Conservation (phyloP, 23 tunicate species). For the Trididemnum clinides region DNA sequence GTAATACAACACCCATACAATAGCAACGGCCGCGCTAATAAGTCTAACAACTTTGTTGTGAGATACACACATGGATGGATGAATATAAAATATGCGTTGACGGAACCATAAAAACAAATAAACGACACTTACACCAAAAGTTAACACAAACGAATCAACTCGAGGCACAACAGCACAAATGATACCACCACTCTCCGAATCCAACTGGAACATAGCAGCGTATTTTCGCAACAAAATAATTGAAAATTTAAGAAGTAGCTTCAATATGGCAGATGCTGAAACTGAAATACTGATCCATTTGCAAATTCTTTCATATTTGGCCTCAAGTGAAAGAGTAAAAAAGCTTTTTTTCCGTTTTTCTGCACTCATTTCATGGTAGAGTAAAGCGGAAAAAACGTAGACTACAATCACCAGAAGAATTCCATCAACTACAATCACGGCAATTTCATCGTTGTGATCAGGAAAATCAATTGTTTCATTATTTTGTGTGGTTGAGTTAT, state of each 20-base stretch:
- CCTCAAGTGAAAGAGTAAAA: background rate
- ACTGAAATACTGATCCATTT: background rate
- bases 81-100: conserved; percentile 70
- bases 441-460: too few species aligned
- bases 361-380: background rate
- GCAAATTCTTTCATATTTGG: background rate
- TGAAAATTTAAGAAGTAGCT: background rate
- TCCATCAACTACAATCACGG: too few species aligned
- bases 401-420: background rate
- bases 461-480: too few species aligned
- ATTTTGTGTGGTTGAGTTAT: too few species aligned
- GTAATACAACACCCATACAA: conserved; percentile 52
- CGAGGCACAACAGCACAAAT: background rate
- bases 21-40: conserved; percentile 15
- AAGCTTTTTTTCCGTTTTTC: background rate
- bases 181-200: too few species aligned
- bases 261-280: background rate
- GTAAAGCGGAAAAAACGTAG: background rate
- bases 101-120: conserved; percentile 78
- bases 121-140: background rate
- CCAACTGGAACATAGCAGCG: too few species aligned
- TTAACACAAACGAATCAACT: background rate
- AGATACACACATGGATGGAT: conserved; percentile 34
- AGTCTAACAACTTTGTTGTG: conserved; percentile 38
- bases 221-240: background rate